Conservation (phyloP, 2,888 invertebrate genomes). For the Charanyca ferruginea region DNA sequence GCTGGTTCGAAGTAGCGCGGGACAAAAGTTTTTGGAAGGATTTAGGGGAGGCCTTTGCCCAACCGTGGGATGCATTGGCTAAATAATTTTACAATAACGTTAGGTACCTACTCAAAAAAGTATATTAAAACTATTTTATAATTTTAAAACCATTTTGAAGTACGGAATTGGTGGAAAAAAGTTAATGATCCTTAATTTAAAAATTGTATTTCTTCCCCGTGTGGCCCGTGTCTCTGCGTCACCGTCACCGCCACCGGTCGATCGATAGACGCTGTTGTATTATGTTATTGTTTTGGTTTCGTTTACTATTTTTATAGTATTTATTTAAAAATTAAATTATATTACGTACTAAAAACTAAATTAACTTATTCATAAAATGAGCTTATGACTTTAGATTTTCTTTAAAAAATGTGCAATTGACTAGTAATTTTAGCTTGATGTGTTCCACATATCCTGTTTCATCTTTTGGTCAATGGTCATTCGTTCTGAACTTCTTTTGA, state of each 20-base stretch:
- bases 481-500: constrained; percentile 15
- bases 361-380: neutral
- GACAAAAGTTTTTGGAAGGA: too few relatives aligned
- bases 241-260: neutral
- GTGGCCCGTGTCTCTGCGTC: neutral
- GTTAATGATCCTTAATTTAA: too few relatives aligned
- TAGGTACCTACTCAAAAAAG: too few relatives aligned
- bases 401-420: constrained; percentile 25
- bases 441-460: constrained; percentile 19
- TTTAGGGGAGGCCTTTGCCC: too few relatives aligned
- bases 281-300: constrained; percentile 39
- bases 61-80: too few relatives aligned
- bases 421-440: neutral
- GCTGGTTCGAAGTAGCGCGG: too few relatives aligned
- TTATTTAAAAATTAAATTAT: constrained; percentile 3
- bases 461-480: constrained; percentile 10
- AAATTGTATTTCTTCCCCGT: constrained; percentile 7
- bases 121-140: neutral
- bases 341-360: neutral
- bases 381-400: neutral
- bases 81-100: too few relatives aligned
- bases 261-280: constrained; percentile 13
- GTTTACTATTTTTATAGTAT: neutral
- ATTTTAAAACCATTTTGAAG: neutral
- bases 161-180: neutral